phyloP scores from a whole-genome alignment of 2,113 vertebrate species.

The Pyrgilauda ruficollis region DNA sequence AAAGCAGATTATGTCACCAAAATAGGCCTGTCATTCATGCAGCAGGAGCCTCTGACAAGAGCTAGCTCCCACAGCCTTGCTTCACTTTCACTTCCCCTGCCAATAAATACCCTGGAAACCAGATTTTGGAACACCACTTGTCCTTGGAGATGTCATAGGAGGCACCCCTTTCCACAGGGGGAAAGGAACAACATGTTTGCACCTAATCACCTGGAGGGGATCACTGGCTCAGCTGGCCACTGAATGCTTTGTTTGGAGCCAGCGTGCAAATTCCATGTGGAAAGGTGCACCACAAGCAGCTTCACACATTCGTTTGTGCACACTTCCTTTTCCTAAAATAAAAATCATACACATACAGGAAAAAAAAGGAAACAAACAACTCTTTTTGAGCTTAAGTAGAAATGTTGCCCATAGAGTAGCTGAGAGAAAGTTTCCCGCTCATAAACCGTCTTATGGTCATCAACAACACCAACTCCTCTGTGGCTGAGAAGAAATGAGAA shows the following conservation, averaged over 20 bases:
- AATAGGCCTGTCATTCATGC: neutral
- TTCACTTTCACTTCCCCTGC: neutral
- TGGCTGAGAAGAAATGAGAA: slow-evolving; percentile 18
- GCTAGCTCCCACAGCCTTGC: neutral
- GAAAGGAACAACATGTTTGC: neutral
- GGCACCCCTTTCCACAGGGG: neutral
- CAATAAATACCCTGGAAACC: neutral
- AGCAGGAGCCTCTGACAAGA: neutral
- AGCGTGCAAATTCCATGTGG: neutral
- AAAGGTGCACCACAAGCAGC: neutral
- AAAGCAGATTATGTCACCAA: neutral
- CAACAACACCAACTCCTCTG: slow-evolving; percentile 29
- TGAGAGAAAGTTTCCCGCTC: neutral
- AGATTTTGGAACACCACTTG: neutral
- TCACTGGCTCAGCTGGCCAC: neutral
- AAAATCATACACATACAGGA: neutral
- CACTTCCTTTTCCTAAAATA: neutral
- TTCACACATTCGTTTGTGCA: neutral
- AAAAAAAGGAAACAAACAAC: neutral
- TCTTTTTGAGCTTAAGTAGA: neutral
- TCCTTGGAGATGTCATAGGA: neutral
- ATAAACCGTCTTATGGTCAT: slow-evolving; percentile 15
- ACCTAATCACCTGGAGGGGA: neutral
- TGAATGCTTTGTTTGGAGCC: neutral
- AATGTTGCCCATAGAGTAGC: neutral